Evolutionary conservation across 2,113 vertebrate genomes (phyloP).

Genomic region (Callocephalon fimbriatum): DNA sequence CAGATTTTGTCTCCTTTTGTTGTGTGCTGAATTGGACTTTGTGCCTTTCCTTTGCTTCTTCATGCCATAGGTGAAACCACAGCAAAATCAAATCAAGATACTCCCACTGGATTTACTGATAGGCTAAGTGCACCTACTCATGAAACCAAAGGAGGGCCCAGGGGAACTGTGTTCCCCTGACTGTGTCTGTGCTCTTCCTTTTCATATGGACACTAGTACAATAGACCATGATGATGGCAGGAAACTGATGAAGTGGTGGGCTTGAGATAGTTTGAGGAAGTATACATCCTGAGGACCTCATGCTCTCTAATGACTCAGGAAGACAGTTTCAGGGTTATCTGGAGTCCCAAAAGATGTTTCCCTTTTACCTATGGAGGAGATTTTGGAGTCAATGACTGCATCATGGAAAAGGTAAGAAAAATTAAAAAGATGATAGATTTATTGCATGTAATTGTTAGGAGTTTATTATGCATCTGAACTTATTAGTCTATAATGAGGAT

Average conservation of each 20-base stretch:
- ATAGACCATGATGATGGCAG: neutral
- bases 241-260: neutral
- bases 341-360: neutral
- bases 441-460: neutral
- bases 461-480: neutral
- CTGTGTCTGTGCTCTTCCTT: neutral
- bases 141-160: neutral
- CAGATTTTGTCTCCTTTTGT: neutral
- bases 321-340: neutral
- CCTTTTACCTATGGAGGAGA: neutral
- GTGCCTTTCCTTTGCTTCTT: neutral
- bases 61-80: neutral
- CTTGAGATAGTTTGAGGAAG: neutral
- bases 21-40: neutral
- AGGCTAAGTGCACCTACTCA: neutral
- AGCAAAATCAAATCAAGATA: neutral
- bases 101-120: neutral
- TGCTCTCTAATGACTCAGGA: neutral
- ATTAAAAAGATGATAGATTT: neutral
- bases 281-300: neutral
- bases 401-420: neutral
- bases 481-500: neutral
- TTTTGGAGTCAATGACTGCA: neutral
- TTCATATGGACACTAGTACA: neutral
- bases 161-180: accelerated